A percentile compares a stretch with the other conserved stretches of the same genome.
Conservation (phyloP, 2,888 invertebrate genomes). For the Drosophila borealis region DNA sequence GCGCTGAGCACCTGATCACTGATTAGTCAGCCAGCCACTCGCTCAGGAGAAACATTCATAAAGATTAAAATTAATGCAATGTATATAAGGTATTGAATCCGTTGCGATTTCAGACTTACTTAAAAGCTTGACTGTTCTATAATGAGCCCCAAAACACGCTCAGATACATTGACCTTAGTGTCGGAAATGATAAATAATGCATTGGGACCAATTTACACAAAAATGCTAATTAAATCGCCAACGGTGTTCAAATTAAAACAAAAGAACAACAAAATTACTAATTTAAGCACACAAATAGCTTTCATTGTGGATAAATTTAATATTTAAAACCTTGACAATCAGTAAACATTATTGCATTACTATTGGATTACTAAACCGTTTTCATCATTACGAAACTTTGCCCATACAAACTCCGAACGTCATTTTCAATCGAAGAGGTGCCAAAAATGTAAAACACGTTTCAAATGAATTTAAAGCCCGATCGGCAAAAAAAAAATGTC, state of each 20-base stretch:
- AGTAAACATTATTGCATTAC: too few species aligned
- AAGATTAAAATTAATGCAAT: neutral
- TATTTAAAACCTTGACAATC: too few species aligned
- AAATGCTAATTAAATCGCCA: conserved; percentile 61
- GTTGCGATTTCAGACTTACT: conserved; percentile 18
- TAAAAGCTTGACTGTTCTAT: conserved; percentile 6
- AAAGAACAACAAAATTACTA: conserved; percentile 56
- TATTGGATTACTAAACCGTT: too few species aligned
- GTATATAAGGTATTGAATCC: neutral
- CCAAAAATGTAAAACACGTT: too few species aligned
- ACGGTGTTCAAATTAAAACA: conserved; percentile 17
- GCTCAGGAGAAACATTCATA: too few species aligned
- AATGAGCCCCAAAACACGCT: conserved; percentile 26
- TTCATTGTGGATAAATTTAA: neutral
- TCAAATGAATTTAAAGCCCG: too few species aligned
- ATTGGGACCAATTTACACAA: conserved; percentile 55
- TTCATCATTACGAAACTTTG: too few species aligned
- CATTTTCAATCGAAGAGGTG: too few species aligned
- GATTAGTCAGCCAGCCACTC: too few species aligned
- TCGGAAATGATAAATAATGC: conserved; percentile 44
- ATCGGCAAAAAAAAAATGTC: too few species aligned
- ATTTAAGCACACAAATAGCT: conserved; percentile 53
- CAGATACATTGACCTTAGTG: conserved; percentile 60
- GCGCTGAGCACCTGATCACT: too few species aligned
- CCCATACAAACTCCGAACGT: too few species aligned